A percentile compares a stretch with the other conserved stretches of the same genome.
These are phyloP conservation scores for Melitaea cinxia DNA, from an alignment of 1,140 invertebrate species.

Conservation along the genomic window DNA sequence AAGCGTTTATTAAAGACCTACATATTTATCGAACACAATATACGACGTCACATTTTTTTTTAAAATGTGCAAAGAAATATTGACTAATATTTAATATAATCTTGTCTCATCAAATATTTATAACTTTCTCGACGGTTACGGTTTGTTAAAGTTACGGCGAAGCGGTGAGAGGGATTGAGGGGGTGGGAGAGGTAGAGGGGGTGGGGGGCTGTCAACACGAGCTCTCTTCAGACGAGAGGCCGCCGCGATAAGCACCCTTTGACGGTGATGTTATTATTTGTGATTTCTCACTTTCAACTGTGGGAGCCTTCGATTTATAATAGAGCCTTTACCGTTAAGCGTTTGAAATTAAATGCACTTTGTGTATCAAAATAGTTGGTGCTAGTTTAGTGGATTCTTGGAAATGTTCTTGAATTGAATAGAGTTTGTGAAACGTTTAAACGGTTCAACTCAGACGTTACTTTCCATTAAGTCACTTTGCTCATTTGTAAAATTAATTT, in stretches of 20 bases:
- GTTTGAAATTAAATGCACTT: no score
- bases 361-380: no score
- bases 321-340: background rate
- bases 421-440: no score
- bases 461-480: no score
- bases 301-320: no score
- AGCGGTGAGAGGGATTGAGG: background rate
- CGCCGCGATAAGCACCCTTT: constrained; percentile 3
- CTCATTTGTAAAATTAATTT: no score
- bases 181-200: background rate
- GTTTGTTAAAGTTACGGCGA: background rate
- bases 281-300: constrained; percentile 2
- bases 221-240: constrained; percentile 2
- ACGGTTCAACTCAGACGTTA: no score
- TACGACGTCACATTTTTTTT: background rate
- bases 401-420: no score
- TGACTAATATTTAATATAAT: background rate
- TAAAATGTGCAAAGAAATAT: background rate
- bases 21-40: background rate
- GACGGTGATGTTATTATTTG: constrained; percentile 7
- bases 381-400: no score
- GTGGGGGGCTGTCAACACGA: background rate
- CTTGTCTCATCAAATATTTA: constrained; percentile 1
- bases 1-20: no score
- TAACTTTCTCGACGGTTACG: background rate